Conservation (phyloP, 2,113 vertebrate species). For the Cephalophus harveyi region DNA sequence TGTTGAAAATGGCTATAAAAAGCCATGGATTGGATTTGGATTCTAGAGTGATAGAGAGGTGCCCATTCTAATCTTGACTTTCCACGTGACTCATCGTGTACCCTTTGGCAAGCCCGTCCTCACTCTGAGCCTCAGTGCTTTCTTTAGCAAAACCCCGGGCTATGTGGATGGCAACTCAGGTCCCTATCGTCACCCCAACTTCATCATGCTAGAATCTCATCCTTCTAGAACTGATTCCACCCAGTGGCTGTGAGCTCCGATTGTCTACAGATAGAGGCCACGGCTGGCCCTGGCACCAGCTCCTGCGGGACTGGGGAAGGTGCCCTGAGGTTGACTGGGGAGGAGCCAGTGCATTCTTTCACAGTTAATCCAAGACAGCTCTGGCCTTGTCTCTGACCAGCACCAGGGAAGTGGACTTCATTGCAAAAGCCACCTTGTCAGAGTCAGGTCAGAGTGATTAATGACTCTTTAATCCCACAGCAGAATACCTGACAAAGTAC, state of each 20-base stretch:
- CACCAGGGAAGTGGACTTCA: background rate
- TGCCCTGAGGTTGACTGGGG: background rate
- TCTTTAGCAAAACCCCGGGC: background rate
- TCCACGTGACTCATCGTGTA: background rate
- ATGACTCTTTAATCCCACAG: conserved; percentile 79
- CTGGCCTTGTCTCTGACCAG: background rate
- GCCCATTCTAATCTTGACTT: background rate
- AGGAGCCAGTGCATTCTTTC: background rate
- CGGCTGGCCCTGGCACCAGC: background rate
- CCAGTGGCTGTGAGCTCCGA: background rate
- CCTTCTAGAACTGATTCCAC: background rate
- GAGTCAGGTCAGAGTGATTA: conserved; percentile 77
- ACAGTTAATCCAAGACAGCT: conserved; percentile 52
- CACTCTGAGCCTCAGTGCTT: background rate
- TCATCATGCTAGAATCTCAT: background rate
- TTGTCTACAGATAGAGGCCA: background rate
- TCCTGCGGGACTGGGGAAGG: background rate
- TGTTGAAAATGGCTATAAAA: background rate
- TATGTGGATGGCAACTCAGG: background rate
- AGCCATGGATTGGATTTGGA: background rate
- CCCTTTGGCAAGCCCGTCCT: background rate
- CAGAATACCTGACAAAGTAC: conserved; percentile 80
- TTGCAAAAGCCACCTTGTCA: conserved; percentile 41
- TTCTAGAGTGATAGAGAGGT: background rate
- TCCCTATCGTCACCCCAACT: background rate